Conservation (phyloP, 2,888 invertebrate species). For the Pristionchus arcanus region DNA sequence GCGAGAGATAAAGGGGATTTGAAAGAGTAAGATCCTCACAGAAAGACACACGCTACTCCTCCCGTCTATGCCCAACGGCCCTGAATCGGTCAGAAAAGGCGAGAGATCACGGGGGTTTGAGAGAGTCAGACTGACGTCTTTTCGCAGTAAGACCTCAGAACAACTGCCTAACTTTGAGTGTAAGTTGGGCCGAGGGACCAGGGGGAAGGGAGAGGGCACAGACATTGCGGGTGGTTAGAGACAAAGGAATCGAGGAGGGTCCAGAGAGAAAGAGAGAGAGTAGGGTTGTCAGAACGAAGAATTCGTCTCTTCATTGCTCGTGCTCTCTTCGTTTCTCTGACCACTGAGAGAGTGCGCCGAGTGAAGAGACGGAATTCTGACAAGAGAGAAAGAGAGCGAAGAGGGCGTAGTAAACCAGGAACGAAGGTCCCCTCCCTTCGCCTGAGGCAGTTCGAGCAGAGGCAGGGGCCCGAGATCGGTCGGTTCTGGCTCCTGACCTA, state of each 20-base stretch:
- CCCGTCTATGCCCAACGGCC: no score
- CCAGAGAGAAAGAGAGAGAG: not conserved
- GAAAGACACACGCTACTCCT: no score
- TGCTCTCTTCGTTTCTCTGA: no score
- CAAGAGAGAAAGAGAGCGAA: not conserved
- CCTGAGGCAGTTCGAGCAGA: not conserved
- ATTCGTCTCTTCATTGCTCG: no score
- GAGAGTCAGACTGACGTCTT: not conserved
- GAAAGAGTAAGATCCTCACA: not conserved
- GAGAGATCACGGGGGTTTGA: not conserved
- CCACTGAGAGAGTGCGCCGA: no score
- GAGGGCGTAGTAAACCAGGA: not conserved
- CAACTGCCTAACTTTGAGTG: slow-evolving; percentile 1
- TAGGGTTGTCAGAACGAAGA: no score
- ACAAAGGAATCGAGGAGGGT: not conserved
- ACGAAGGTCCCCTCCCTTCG: not conserved
- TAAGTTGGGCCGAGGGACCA: not conserved
- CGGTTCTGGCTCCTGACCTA: not conserved
- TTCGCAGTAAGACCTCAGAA: not conserved
- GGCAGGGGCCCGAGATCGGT: not conserved
- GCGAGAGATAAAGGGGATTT: not conserved
- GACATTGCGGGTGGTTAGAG: not conserved
- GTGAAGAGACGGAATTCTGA: not conserved
- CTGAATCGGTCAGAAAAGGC: no score
- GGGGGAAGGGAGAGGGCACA: not conserved